These are phyloP conservation scores for Apus apus DNA, from an alignment of 2,113 vertebrate genomes.

Conservation along the genomic window DNA sequence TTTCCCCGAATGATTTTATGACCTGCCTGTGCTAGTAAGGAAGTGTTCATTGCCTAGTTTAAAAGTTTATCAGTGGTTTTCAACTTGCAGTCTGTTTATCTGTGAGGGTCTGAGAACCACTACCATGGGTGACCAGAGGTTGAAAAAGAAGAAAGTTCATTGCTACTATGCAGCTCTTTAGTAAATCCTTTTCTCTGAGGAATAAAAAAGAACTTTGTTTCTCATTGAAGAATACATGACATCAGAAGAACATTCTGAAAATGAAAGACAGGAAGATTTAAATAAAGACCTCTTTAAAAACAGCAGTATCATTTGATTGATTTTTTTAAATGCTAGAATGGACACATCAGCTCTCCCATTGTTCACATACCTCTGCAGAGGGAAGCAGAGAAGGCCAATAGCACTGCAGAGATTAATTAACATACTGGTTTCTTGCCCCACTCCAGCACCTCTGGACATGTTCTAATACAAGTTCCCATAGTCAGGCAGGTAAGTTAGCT, in stretches of 20 bases:
- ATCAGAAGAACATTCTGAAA: background rate
- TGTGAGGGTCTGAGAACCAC: background rate
- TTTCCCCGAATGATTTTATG: background rate
- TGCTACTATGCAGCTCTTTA: background rate
- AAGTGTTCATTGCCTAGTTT: background rate
- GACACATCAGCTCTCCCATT: background rate
- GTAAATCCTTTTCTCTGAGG: too few relatives aligned
- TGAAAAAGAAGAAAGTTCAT: background rate
- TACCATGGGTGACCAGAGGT: fast-evolving
- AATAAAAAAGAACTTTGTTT: too few relatives aligned
- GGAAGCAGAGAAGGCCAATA: background rate
- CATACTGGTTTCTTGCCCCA: background rate
- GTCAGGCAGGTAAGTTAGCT: background rate
- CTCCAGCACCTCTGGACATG: background rate
- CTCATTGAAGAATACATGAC: background rate
- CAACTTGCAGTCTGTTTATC: background rate
- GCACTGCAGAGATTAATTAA: background rate
- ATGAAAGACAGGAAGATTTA: background rate
- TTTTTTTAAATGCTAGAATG: background rate
- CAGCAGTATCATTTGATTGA: background rate
- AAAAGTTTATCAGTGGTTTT: background rate
- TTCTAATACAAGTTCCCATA: background rate
- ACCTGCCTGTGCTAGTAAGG: background rate
- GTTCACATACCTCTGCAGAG: background rate
- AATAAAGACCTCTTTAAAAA: background rate